Evolutionary conservation across 2,113 vertebrate species (phyloP).

Genomic region (Hemicordylus capensis): DNA sequence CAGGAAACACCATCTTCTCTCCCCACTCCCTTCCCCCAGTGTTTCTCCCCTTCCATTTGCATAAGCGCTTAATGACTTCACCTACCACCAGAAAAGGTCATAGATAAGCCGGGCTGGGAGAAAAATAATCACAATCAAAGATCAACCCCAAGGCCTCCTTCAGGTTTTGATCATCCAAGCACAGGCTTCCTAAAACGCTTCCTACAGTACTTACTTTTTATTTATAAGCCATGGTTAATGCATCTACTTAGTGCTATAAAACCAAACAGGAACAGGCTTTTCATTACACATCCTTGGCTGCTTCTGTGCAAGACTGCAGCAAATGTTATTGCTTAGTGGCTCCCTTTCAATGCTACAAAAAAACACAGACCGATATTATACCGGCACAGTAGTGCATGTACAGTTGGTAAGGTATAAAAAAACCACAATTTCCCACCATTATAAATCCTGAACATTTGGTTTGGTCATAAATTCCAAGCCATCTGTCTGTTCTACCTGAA

Average conservation of each 20-base stretch:
- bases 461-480: too few species aligned
- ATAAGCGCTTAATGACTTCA: conserved; percentile 4
- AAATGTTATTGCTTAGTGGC: conserved; percentile 58
- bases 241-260: conserved; percentile 48
- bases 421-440: too few species aligned
- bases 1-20: neutral
- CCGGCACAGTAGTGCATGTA: too few species aligned
- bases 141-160: neutral
- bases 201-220: rapidly evolving
- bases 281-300: conserved; percentile 50
- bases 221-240: conserved; percentile 16
- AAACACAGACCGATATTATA: too few species aligned
- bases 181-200: neutral
- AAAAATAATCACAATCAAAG: neutral
- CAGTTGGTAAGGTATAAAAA: too few species aligned
- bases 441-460: too few species aligned
- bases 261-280: conserved; percentile 20
- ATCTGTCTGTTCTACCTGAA: too few species aligned
- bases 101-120: rapidly evolving
- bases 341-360: neutral
- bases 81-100: neutral
- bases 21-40: neutral
- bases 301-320: conserved; percentile 52
- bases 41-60: conserved; percentile 14
- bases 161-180: neutral